phyloP scores from a whole-genome alignment of 1,140 invertebrate species.

The Hestina assimilis region DNA sequence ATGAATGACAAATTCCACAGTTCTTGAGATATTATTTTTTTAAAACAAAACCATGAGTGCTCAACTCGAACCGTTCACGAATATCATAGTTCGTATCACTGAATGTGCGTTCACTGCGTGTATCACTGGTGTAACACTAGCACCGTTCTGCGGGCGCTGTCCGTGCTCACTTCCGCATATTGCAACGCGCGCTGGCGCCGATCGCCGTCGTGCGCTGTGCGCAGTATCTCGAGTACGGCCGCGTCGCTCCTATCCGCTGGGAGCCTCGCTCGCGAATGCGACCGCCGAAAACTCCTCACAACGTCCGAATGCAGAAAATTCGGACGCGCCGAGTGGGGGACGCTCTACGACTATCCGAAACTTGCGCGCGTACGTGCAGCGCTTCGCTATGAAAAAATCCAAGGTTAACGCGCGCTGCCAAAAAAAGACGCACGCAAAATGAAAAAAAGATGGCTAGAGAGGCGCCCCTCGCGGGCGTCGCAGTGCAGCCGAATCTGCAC shows the following conservation, averaged over 20 bases:
- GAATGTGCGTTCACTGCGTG: constrained; percentile 62
- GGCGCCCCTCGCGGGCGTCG: constrained; percentile 67
- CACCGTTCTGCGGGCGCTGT: constrained; percentile 47
- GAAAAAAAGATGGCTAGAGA: constrained; percentile 72
- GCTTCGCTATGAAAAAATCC: constrained; percentile 76
- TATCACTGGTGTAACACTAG: constrained; percentile 65
- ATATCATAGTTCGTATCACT: constrained; percentile 74
- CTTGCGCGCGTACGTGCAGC: constrained; percentile 73
- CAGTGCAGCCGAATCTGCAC: constrained; percentile 69
- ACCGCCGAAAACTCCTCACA: constrained; percentile 73
- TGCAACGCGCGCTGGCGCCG: constrained; percentile 61
- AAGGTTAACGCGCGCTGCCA: constrained; percentile 76
- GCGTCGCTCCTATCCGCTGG: constrained; percentile 58
- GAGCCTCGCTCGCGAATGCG: constrained; percentile 73
- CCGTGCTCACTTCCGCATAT: constrained; percentile 73
- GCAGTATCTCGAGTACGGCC: constrained; percentile 29
- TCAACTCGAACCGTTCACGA: constrained; percentile 58
- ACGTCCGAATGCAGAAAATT: constrained; percentile 76
- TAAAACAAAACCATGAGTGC: constrained; percentile 61
- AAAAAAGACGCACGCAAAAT: constrained; percentile 76
- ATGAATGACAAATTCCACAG: constrained; percentile 65
- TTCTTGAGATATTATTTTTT: constrained; percentile 54
- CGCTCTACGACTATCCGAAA: constrained; percentile 76
- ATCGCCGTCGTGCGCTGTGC: constrained; percentile 40
- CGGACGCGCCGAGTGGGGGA: constrained; percentile 73